Base-by-base conservation (phyloP, 2,888 invertebrate species). In the Nomada lathburiana region DNA sequence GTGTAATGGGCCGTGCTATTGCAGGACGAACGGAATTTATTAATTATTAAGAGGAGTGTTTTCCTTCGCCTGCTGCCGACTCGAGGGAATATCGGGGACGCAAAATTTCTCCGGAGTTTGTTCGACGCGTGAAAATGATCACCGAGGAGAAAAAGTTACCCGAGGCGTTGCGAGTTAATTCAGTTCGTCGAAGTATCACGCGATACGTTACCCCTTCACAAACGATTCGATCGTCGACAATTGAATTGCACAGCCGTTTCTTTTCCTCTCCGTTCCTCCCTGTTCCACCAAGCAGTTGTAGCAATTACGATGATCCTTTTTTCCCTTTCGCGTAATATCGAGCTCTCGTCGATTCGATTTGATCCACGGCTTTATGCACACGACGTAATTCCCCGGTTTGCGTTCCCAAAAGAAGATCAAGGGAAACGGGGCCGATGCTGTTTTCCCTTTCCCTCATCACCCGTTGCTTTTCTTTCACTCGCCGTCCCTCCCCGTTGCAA, bases 371-470 rank as follows among this genome's bases (percentile, higher is more conserved):
- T 79, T 63, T 69, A 69, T 53, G 72, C 52, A 52, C 10, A 20
- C 18, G 36, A 47, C 73, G 80, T 57, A 69, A 73, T 80, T 73
- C 59, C 63, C 59, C 50, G 73, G 73, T 73, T 80, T 50, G 53
- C 64, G 62, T 42, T 9, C 53, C 62, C 68, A 47, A 47, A 47
- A 16, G 16, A 16, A 47, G 13, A 16, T 16, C 16, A 16, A 16
- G 11, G 26, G 23, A 57, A 53, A 50, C 36, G n/a, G 23, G 52
- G 4, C n/a, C 26, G 55, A 63, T 10, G 13, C 44, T 18, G 20
- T 16, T 18, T 4, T 44, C 9, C 42, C 26, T 7, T n/a, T 26
- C 42, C 2, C 23, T 3, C 26, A 1, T n/a, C 11, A 0, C 13
- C 7, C 13, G 26, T n/a, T 29, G 11, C 55, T 55, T 44, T 44